Conservation (phyloP, 2,888 invertebrate genomes). For the Lasioglossum calceatum region DNA sequence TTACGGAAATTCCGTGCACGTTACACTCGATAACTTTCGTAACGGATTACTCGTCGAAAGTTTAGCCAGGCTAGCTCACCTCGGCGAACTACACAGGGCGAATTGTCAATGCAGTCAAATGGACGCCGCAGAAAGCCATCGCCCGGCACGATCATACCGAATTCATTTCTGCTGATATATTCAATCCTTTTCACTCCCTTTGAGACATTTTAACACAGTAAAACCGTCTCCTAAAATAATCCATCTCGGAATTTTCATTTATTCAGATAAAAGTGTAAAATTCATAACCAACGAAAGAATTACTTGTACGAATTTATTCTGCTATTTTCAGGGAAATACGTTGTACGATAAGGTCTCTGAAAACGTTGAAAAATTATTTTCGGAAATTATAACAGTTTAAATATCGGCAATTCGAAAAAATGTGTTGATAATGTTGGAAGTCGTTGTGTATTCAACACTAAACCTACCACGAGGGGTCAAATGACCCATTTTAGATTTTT, state of each 20-base stretch:
- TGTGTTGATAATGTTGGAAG: background rate
- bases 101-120: slow-evolving; percentile 74
- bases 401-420: background rate
- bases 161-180: slow-evolving; percentile 34
- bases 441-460: too few relatives aligned
- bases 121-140: slow-evolving; percentile 49
- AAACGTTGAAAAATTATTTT: background rate
- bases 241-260: background rate
- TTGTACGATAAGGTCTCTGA: background rate
- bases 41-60: slow-evolving; percentile 76
- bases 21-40: slow-evolving; percentile 79
- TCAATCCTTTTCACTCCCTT: slow-evolving; percentile 35
- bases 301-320: background rate
- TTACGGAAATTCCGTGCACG: slow-evolving; percentile 78
- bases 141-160: slow-evolving; percentile 39
- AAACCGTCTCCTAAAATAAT: background rate
- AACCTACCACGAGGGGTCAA: too few relatives aligned
- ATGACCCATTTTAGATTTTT: too few relatives aligned
- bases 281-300: background rate
- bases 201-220: background rate
- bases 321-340: background rate
- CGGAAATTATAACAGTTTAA: background rate
- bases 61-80: slow-evolving; percentile 63
- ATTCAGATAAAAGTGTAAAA: background rate
- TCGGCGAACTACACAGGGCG: slow-evolving; percentile 69